These are phyloP conservation scores for Monodelphis domestica DNA, from an alignment of 2,797 vertebrate species.

Conservation along the genomic window DNA sequence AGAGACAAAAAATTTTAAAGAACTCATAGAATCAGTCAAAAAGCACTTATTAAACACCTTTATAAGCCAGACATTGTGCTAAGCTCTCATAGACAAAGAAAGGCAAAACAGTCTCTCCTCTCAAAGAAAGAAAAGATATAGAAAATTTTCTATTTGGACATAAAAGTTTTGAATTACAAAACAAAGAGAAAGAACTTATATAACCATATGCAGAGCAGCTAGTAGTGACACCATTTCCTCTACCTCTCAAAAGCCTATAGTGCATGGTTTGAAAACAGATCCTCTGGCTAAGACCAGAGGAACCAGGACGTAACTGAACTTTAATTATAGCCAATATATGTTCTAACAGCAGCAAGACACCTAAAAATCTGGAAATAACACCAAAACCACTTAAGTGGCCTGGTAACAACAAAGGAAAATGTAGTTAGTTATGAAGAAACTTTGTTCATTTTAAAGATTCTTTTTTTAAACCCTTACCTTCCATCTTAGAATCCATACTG, in stretches of 20 bases:
- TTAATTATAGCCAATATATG: not conserved
- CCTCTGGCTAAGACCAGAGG: not conserved
- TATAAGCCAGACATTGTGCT: not conserved
- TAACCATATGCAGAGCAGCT: slow-evolving; percentile 18
- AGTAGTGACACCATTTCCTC: not conserved
- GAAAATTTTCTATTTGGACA: slow-evolving; percentile 22
- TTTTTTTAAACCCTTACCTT: no score
- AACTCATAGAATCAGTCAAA: not conserved
- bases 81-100: not conserved
- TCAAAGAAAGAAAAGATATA: not conserved
- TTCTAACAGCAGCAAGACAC: slow-evolving; percentile 26
- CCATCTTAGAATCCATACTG: no score
- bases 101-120: not conserved
- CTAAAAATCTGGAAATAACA: not conserved
- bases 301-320: not conserved
- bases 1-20: not conserved
- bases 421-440: not conserved
- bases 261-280: not conserved
- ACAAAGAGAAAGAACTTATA: slow-evolving; percentile 44
- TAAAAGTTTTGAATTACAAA: slow-evolving; percentile 26
- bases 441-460: not conserved
- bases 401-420: not conserved
- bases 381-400: not conserved
- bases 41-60: not conserved
- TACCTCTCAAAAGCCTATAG: not conserved